Evolutionary conservation across 2,113 vertebrate genomes (phyloP).

Genomic region (Siniperca chuatsi): DNA sequence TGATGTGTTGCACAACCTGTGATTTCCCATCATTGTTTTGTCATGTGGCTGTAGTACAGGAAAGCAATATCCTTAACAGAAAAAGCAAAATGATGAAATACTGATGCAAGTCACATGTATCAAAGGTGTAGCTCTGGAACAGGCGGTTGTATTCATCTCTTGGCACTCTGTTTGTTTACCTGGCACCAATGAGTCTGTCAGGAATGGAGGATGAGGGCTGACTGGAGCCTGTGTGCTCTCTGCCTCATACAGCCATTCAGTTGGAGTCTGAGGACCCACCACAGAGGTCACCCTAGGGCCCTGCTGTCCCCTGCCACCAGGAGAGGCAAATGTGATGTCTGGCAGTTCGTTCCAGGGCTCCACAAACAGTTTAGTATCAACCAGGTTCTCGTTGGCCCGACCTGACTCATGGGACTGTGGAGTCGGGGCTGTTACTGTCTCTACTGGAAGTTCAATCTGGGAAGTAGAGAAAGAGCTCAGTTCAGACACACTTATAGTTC

Average conservation of each 20-base stretch:
- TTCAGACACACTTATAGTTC: not conserved
- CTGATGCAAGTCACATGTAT: not conserved
- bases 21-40: not conserved
- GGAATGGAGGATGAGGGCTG: slow-evolving; percentile 22
- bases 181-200: slow-evolving; percentile 21
- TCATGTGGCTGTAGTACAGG: not conserved
- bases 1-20: not conserved
- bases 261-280: slow-evolving; percentile 38
- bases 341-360: slow-evolving; percentile 35
- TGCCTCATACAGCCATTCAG: slow-evolving; percentile 17
- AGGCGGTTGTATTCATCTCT: not conserved
- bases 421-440: not conserved
- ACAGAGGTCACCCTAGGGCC: slow-evolving; percentile 2
- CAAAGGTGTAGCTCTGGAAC: not conserved
- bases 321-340: not conserved
- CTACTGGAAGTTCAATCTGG: slow-evolving; percentile 56
- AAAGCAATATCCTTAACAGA: not conserved
- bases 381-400: slow-evolving; percentile 17
- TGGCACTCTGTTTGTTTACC: slow-evolving; percentile 48
- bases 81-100: too few species aligned
- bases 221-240: slow-evolving; percentile 20
- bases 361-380: not conserved
- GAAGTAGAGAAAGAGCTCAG: not conserved
- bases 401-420: not conserved
- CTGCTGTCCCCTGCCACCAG: slow-evolving; percentile 10